Evolutionary conservation across 37 sponge, comb jelly and placozoan species (phyloP), one percentile per base, ranked within the genome.

Genomic region (Agelas oroides): DNA sequence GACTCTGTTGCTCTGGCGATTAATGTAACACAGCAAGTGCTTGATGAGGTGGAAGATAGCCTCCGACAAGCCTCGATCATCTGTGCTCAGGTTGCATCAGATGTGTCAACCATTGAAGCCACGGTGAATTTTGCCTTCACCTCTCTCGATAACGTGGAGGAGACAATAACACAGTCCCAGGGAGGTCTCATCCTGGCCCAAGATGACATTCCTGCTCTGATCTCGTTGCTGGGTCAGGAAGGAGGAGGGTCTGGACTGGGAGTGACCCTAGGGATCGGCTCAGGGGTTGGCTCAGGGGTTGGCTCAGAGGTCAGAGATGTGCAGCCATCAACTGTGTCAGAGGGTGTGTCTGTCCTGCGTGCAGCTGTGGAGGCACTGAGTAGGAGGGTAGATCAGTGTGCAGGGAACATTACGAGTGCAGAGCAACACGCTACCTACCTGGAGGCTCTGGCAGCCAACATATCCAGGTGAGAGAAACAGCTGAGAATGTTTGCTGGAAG

Each of bases 361-460:
- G 40, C 5, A 41, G 35, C 64, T 5, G 78, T 78, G 63, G 61
- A 34, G 12, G 23, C 64, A 61, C 53, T 78, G 65, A 21, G n/a
- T 8, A 46, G 36, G 65, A 23, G 24, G 6, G 65, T 78, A 65
- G 35, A 25, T 14, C 38, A 6, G 78, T 60, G 63, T 63, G 65
- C 23, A 36, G 61, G 65, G 20, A 65, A 35, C 52, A 15, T 82
- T 18, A 15, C 19, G n/a, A 27, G 19, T 21, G 71, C 73, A 16
- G 63, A 19, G 11, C 36, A 24, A 1, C 53, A 73, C 36, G 40
- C 27, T 36, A 65, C 68, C 0, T 27, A 15, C 23, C 56, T 74
- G 39, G 28, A 83, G 15, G 34, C 41, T 18, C 60, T 25, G 5
- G 77, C 62, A 20, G 20, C 18, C n/a, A 16, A 30, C 19, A 59